Percentiles rank a stretch among this genome's conserved stretches.
Evolutionary conservation across 23 tunicate species (phyloP).

Genomic region (Oikopleura albicans): DNA sequence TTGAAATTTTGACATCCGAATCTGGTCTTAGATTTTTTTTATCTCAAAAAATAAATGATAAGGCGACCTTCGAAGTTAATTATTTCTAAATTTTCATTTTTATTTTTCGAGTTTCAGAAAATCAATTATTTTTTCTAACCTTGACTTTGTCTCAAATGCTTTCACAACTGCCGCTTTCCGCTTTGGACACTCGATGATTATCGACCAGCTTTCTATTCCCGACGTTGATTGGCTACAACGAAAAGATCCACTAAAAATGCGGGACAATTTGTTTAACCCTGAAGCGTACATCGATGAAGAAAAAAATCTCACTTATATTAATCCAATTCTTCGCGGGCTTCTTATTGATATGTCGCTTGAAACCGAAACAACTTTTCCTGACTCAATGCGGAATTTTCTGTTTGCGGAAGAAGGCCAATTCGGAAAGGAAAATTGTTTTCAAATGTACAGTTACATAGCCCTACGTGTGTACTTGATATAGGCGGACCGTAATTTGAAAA

Average conservation of each 20-base stretch:
- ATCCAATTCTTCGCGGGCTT: slow-evolving; percentile 40
- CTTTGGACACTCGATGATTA: slow-evolving; percentile 40
- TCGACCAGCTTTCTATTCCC: neutral
- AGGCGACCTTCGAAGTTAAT: too few relatives aligned
- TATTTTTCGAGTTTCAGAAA: too few relatives aligned
- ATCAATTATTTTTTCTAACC: too few relatives aligned
- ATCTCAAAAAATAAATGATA: too few relatives aligned
- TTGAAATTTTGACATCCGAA: too few relatives aligned
- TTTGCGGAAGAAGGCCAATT: neutral
- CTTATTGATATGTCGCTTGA: slow-evolving; percentile 26
- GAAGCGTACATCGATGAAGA: neutral
- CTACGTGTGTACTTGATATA: too few relatives aligned
- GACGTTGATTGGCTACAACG: neutral
- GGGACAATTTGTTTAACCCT: slow-evolving; percentile 24
- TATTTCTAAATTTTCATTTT: too few relatives aligned
- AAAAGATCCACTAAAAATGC: neutral
- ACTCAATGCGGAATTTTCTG: slow-evolving; percentile 20
- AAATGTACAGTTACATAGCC: too few relatives aligned
- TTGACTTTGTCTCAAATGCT: slow-evolving; percentile 31
- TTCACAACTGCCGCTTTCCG: slow-evolving; percentile 70
- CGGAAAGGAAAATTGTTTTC: too few relatives aligned
- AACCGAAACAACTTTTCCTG: slow-evolving; percentile 23
- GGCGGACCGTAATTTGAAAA: slow-evolving; percentile 20
- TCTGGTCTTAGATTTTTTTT: too few relatives aligned
- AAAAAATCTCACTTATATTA: neutral